Base-by-base conservation (phyloP, 2,888 invertebrate species). In the Lepidonotus clava region DNA sequence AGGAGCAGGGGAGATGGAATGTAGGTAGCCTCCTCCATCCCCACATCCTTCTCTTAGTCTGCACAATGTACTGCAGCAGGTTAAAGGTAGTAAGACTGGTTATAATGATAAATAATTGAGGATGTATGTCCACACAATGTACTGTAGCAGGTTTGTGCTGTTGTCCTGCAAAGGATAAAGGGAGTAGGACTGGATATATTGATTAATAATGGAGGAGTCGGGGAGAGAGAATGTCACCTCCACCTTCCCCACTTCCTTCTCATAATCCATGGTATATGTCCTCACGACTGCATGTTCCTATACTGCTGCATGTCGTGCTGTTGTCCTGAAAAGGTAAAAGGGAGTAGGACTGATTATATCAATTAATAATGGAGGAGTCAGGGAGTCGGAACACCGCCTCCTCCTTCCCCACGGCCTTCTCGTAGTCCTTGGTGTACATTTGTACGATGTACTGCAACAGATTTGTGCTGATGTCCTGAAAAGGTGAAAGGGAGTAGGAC, bases 21-120 rank as follows among this genome's bases (percentile, higher is more conserved):
- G n/a, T n/a, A n/a, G n/a, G n/a, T n/a, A n/a, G 92, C 92, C 24
- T 92, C 92, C 88, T 91, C 92, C n/a, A 91, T 91, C n/a, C 92
- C 90, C 28, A 91, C 92, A 5, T 91, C 90, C 88, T 92, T 92
- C 87, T 92, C 92, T 84, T 91, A 90, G 77, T 92, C 91, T 84
- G 91, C n/a, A n/a, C n/a, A n/a, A n/a, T n/a, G n/a, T n/a, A n/a
- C n/a, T n/a, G n/a, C n/a, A n/a, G n/a, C n/a, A n/a, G n/a, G n/a
- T n/a, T n/a, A n/a, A n/a, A n/a, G n/a, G n/a, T n/a, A n/a, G n/a
- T n/a, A n/a, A n/a, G n/a, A n/a, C n/a, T n/a, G n/a, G n/a, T n/a
- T n/a, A n/a, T n/a, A n/a, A n/a, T n/a, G n/a, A n/a, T n/a, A n/a
- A n/a, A n/a, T n/a, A n/a, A n/a, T n/a, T n/a, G n/a, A n/a, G 90